Percentiles rank a stretch among this genome's conserved stretches.
These are phyloP conservation scores for Crotalus horridus DNA, from an alignment of 2,113 vertebrate species.

Conservation along the genomic window DNA sequence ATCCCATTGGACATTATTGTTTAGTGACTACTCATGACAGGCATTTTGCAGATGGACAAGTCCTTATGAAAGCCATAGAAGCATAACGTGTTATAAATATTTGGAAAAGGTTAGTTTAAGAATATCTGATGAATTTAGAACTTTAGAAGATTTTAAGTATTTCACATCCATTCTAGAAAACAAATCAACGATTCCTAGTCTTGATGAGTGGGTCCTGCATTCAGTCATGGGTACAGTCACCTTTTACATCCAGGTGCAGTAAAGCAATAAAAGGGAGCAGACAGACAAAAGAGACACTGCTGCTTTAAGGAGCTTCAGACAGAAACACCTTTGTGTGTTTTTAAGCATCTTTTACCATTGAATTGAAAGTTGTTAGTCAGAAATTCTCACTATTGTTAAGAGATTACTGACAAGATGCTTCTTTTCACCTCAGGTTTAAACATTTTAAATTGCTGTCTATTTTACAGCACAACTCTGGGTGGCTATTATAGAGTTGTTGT, in stretches of 20 bases:
- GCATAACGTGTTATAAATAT: background rate
- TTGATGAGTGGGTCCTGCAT: background rate
- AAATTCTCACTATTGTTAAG: background rate
- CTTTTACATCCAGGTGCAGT: too few species aligned
- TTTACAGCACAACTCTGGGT: background rate
- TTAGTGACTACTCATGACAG: background rate
- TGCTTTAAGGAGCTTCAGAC: background rate
- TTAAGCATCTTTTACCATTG: background rate
- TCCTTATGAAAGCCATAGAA: background rate
- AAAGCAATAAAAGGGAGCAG: background rate
- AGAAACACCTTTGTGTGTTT: background rate
- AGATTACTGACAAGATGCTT: background rate
- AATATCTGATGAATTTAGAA: background rate
- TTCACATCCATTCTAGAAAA: background rate
- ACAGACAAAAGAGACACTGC: background rate
- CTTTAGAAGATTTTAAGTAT: background rate
- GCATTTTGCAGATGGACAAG: background rate
- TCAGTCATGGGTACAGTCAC: background rate
- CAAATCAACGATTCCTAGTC: background rate
- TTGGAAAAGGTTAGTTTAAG: background rate
- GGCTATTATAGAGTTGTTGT: background rate
- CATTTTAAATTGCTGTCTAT: background rate
- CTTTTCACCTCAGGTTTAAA: background rate
- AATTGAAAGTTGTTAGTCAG: background rate
- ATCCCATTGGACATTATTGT: background rate